Conservation (phyloP, 2,888 invertebrate genomes). For the Calameuta pallipes region DNA sequence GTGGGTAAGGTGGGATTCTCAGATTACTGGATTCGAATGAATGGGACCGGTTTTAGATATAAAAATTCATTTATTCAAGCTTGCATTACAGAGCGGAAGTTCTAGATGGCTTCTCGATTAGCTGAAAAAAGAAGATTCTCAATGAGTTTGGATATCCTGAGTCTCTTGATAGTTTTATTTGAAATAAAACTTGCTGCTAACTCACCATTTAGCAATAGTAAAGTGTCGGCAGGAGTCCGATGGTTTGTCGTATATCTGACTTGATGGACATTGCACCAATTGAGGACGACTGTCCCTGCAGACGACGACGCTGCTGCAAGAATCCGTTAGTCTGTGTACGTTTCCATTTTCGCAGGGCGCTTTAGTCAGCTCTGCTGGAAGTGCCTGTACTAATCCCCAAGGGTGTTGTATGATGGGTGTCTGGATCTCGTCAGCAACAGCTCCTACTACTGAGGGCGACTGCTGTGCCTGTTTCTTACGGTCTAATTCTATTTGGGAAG, state of each 20-base stretch:
- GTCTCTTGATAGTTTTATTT: too few relatives aligned
- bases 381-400: slow-evolving; percentile 45
- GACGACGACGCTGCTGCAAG: slow-evolving; percentile 53
- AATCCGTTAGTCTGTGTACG: slow-evolving; percentile 50
- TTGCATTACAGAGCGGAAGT: slow-evolving; percentile 31
- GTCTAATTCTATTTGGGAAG: slow-evolving; percentile 41
- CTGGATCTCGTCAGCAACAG: neutral
- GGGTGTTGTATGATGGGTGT: slow-evolving; percentile 28
- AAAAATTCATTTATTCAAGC: slow-evolving; percentile 25
- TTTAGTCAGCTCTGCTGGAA: slow-evolving; percentile 45
- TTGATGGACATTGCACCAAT: slow-evolving; percentile 48
- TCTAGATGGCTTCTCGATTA: slow-evolving; percentile 34
- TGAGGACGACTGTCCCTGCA: slow-evolving; percentile 50
- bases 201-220: slow-evolving; percentile 55
- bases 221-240: slow-evolving; percentile 52
- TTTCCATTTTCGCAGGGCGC: slow-evolving; percentile 50
- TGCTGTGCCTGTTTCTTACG: slow-evolving; percentile 14
- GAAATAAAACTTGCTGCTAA: neutral
- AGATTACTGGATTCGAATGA: too few relatives aligned
- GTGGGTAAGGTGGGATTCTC: slow-evolving; percentile 13
- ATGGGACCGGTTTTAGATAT: slow-evolving; percentile 10
- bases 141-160: neutral
- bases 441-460: neutral
- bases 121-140: slow-evolving; percentile 33
- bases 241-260: slow-evolving; percentile 50